These are phyloP conservation scores for Adelphocoris suturalis DNA, from an alignment of 2,888 invertebrate species.

Conservation along the genomic window DNA sequence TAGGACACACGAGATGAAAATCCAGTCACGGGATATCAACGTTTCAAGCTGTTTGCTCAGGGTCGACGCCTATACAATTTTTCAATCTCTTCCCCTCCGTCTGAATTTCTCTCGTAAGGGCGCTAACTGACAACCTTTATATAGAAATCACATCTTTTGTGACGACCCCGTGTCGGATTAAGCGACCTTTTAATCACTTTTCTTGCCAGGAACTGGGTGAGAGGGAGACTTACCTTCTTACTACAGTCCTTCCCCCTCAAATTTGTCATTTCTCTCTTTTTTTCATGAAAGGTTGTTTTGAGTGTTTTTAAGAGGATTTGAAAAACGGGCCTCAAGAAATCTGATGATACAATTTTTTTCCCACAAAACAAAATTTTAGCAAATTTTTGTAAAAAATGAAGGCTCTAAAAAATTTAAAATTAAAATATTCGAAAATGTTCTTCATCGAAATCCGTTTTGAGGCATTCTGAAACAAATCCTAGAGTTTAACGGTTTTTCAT, in stretches of 20 bases:
- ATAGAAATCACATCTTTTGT: slow-evolving; percentile 2
- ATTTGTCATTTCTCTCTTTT: not conserved
- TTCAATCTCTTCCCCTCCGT: not conserved
- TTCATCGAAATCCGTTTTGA: too few species aligned
- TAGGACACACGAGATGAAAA: not conserved
- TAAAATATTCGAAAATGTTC: too few species aligned
- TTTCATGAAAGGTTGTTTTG: not conserved
- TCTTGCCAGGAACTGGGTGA: not conserved
- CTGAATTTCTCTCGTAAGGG: not conserved
- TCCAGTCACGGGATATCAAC: slow-evolving; percentile 31
- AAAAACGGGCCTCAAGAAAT: too few species aligned
- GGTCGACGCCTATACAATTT: slow-evolving; percentile 17
- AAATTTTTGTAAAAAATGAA: too few species aligned
- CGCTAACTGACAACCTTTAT: slow-evolving; percentile 40
- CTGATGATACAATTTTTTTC: too few species aligned
- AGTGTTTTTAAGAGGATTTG: too few species aligned
- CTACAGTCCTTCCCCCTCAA: not conserved
- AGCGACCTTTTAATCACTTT: slow-evolving; percentile 56
- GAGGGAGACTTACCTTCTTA: too few species aligned
- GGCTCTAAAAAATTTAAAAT: too few species aligned
- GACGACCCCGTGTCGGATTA: slow-evolving; percentile 44
- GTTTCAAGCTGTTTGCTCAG: slow-evolving; percentile 23
- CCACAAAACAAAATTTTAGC: too few species aligned
- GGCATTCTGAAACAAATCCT: too few species aligned
- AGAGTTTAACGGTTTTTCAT: too few species aligned